A percentile compares a stretch with the other conserved stretches of the same genome.
These are phyloP conservation scores for Crepidodera aurea DNA, from an alignment of 2,888 invertebrate species.

Conservation along the genomic window DNA sequence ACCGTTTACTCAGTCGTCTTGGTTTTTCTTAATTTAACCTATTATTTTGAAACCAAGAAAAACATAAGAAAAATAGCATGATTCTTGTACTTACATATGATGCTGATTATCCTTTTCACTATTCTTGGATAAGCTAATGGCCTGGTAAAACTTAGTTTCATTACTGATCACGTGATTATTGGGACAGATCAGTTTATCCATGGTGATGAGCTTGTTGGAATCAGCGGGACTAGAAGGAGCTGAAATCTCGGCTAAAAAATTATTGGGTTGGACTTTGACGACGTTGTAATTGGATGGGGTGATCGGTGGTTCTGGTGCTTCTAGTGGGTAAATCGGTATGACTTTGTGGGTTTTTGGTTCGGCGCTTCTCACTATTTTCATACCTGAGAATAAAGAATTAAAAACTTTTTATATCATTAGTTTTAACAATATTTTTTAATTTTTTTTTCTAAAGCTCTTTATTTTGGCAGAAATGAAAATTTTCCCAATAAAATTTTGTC, in stretches of 20 bases:
- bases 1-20: too few species aligned
- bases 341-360: conserved; percentile 42
- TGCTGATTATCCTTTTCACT: conserved; percentile 40
- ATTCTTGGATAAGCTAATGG: conserved; percentile 28
- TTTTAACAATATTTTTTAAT: too few species aligned
- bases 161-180: conserved; percentile 25
- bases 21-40: too few species aligned
- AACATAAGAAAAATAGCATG: too few species aligned
- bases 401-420: too few species aligned
- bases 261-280: conserved; percentile 59
- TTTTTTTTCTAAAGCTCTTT: too few species aligned
- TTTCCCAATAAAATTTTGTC: too few species aligned
- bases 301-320: conserved; percentile 24
- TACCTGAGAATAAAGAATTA: conserved; percentile 37
- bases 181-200: conserved; percentile 23
- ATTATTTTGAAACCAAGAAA: too few species aligned
- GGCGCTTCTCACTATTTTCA: conserved; percentile 49
- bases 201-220: conserved; percentile 30
- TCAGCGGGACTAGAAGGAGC: conserved; percentile 36
- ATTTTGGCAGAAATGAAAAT: too few species aligned
- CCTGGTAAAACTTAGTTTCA: conserved; percentile 27
- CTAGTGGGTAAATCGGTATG: conserved; percentile 31
- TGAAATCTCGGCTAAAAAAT: conserved; percentile 50
- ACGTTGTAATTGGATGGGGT: conserved; percentile 45
- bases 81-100: conserved; percentile 22